Conservation (phyloP, 2,888 invertebrate species). For the Tubiluchus corallicola region DNA sequence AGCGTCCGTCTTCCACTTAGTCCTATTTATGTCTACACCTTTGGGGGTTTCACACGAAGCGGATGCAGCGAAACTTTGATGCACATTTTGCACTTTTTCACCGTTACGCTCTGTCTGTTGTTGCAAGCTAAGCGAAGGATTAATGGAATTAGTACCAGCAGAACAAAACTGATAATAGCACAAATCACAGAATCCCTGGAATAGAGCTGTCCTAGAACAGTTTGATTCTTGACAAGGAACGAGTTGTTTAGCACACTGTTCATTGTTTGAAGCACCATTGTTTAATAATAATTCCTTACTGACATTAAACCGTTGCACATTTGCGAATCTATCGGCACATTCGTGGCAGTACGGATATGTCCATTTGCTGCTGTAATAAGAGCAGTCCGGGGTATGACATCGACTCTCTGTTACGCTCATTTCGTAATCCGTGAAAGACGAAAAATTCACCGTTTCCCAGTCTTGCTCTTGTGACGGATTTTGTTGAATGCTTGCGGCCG, state of each 20-base stretch:
- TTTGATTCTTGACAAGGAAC: not conserved
- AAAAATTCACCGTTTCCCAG: too few species aligned
- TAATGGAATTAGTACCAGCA: too few species aligned
- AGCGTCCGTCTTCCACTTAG: too few species aligned
- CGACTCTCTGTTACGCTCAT: too few species aligned
- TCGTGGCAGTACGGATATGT: conserved; percentile 1
- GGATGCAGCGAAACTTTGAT: too few species aligned
- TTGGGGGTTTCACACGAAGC: not conserved
- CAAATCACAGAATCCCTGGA: not conserved
- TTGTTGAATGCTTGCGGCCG: too few species aligned
- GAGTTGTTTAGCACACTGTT: not conserved
- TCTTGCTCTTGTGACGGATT: too few species aligned
- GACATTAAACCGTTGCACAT: not conserved
- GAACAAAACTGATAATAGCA: not conserved
- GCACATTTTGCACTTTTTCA: too few species aligned
- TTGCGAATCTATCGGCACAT: not conserved
- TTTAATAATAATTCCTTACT: too few species aligned
- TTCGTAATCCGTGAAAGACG: too few species aligned
- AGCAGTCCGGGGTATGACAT: not conserved
- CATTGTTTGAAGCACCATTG: not conserved
- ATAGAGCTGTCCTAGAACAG: not conserved
- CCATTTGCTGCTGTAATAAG: not conserved
- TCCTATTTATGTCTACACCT: not conserved
- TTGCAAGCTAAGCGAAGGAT: too few species aligned
- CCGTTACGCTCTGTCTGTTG: too few species aligned